Evolutionary conservation across 1,140 invertebrate genomes (phyloP).

Genomic region (Radopholus similis): DNA sequence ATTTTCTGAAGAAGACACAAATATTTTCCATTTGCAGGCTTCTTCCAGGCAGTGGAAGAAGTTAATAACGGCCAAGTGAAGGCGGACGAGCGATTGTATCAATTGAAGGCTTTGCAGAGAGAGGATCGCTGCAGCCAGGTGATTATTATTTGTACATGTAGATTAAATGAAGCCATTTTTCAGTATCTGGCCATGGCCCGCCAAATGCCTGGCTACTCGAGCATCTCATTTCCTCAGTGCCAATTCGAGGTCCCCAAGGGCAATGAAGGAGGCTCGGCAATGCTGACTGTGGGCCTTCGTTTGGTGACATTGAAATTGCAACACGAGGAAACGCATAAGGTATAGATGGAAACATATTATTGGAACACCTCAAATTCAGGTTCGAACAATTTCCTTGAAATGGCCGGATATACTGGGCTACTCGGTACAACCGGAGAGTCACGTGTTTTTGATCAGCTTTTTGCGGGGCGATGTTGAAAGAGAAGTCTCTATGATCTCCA

Average conservation of each 20-base stretch:
- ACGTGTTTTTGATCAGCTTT: constrained; percentile 23
- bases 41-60: constrained; percentile 54
- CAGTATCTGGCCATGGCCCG: constrained; percentile 39
- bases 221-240: constrained; percentile 27
- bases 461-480: background rate
- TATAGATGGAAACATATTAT: background rate
- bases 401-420: constrained; percentile 28
- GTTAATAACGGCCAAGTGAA: constrained; percentile 43
- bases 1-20: background rate
- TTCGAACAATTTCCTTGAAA: constrained; percentile 23
- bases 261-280: constrained; percentile 26
- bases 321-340: constrained; percentile 31
- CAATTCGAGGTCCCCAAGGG: constrained; percentile 20
- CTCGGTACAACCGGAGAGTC: constrained; percentile 24
- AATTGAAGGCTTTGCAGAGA: constrained; percentile 56
- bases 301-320: constrained; percentile 25
- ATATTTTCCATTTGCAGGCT: constrained; percentile 19
- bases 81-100: constrained; percentile 49
- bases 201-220: constrained; percentile 34
- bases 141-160: too few relatives aligned
- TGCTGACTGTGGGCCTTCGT: constrained; percentile 27
- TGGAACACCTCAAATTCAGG: constrained; percentile 17
- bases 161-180: too few relatives aligned
- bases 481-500: constrained; percentile 6
- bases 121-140: constrained; percentile 47